These are phyloP conservation scores for Fopius arisanus DNA, from an alignment of 1,140 invertebrate species.

Conservation along the genomic window DNA sequence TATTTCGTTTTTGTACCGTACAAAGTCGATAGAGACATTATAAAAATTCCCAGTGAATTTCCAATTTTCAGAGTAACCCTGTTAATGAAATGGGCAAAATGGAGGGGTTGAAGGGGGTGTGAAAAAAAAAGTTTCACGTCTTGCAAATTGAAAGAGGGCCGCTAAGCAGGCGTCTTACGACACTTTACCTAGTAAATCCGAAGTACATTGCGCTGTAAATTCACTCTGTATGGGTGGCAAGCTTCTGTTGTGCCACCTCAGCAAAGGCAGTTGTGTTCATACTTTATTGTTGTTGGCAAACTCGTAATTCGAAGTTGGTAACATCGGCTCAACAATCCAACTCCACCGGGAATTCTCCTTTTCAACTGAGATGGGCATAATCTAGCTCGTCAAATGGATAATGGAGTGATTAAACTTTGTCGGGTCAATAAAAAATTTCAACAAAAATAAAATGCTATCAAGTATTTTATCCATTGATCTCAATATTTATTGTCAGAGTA, in stretches of 20 bases:
- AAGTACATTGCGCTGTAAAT: neutral
- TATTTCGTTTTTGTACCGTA: too few relatives aligned
- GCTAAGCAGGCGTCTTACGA: constrained; percentile 9
- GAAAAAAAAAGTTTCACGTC: neutral
- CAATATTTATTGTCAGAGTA: too few relatives aligned
- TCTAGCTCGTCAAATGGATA: neutral
- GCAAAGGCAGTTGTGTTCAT: neutral
- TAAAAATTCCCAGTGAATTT: neutral
- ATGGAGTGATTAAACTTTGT: neutral
- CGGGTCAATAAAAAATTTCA: neutral
- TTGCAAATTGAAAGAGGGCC: neutral
- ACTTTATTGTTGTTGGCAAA: constrained; percentile 5
- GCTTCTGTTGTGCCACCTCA: neutral
- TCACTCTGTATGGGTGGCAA: neutral
- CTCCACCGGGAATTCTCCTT: neutral
- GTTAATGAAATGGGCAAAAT: neutral
- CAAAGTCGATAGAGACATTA: neutral
- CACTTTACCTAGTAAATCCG: neutral
- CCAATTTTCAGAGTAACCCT: neutral
- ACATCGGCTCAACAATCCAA: neutral
- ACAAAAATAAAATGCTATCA: too few relatives aligned
- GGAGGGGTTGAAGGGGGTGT: neutral
- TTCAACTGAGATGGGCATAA: neutral
- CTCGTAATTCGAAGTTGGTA: neutral
- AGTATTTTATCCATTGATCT: too few relatives aligned